phyloP scores from a whole-genome alignment of 2,888 invertebrate species.

The Catocala fraxini region DNA sequence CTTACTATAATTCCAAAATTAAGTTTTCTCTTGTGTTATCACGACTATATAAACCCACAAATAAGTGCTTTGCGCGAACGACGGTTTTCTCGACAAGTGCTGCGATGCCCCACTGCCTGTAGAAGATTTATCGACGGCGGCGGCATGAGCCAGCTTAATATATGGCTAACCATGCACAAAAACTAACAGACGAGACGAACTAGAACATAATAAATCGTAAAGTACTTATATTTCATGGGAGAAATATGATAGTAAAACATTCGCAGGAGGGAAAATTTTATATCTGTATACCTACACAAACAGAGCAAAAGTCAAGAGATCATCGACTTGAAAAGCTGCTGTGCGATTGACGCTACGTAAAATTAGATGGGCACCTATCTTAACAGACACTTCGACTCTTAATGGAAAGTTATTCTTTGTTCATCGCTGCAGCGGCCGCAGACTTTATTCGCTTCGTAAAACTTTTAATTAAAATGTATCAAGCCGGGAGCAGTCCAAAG shows the following conservation, averaged over 20 bases:
- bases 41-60: too few species aligned
- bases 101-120: too few species aligned
- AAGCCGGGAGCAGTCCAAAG: slow-evolving; percentile 68
- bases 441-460: slow-evolving; percentile 71
- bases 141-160: too few species aligned
- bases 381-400: slow-evolving; percentile 49
- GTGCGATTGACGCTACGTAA: slow-evolving; percentile 36
- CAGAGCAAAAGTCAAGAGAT: not conserved
- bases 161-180: too few species aligned
- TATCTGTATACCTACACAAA: not conserved
- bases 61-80: too few species aligned
- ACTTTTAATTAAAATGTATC: slow-evolving; percentile 85
- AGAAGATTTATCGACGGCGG: too few species aligned
- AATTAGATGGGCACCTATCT: slow-evolving; percentile 51
- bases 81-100: too few species aligned
- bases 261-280: not conserved
- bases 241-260: not conserved
- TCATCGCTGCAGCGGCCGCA: slow-evolving; percentile 65
- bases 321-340: not conserved
- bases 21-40: too few species aligned
- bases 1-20: too few species aligned
- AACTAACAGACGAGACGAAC: too few species aligned
- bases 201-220: too few species aligned
- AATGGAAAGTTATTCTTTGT: slow-evolving; percentile 67
- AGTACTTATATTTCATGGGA: too few species aligned